Evolutionary conservation across 2,888 invertebrate species (phyloP).

Genomic region (Piscicola geometra): DNA sequence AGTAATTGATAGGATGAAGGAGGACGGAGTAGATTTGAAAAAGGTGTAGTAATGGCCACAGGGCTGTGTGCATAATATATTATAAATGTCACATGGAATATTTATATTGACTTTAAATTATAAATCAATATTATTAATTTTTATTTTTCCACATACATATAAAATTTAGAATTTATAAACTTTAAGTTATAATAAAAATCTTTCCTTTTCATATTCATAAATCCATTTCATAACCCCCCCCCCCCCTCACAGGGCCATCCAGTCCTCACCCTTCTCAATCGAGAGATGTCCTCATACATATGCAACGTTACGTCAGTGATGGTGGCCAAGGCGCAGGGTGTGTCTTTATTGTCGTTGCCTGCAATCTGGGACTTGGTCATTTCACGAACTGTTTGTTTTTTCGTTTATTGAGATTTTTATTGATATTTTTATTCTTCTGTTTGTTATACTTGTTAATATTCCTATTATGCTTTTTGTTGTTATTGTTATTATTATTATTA

Average conservation of each 20-base stretch:
- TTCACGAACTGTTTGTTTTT: background rate
- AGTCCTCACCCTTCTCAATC: background rate
- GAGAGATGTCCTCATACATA: conserved; percentile 8
- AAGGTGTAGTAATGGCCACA: background rate
- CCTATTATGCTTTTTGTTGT: background rate
- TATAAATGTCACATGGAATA: background rate
- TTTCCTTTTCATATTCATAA: background rate
- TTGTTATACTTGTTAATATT: background rate
- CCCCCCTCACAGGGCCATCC: background rate
- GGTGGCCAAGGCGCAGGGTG: background rate
- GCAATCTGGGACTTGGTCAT: background rate
- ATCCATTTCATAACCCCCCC: too few relatives aligned
- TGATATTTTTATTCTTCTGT: background rate
- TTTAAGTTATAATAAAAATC: background rate
- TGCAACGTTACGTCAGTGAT: background rate
- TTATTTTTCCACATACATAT: background rate
- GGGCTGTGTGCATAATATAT: background rate
- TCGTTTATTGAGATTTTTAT: background rate
- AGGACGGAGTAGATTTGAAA: background rate
- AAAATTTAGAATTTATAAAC: background rate
- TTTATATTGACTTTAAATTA: background rate
- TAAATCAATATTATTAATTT: too few relatives aligned
- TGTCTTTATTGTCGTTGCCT: background rate
- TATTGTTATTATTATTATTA: too few relatives aligned
- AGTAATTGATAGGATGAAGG: background rate